These are phyloP conservation scores for Pomacea canaliculata DNA, from an alignment of 2,888 invertebrate species.

Conservation along the genomic window DNA sequence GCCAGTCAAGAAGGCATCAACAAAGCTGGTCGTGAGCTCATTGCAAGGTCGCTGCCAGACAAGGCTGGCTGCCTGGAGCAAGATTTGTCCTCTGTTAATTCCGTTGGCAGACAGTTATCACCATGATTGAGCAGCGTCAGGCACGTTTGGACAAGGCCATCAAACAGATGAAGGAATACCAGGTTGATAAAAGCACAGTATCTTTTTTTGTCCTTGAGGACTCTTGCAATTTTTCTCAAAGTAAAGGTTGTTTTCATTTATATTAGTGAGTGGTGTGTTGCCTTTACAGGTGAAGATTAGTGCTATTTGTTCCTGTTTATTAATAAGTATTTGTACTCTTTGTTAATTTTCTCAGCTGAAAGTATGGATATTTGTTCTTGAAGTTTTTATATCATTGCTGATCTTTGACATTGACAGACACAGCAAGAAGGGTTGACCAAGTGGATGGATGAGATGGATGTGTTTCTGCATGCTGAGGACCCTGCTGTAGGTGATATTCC, in stretches of 20 bases:
- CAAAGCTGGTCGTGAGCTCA: conserved; percentile 64
- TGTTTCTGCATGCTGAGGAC: conserved; percentile 74
- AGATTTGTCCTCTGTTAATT: conserved; percentile 74
- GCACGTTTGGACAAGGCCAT: conserved; percentile 75
- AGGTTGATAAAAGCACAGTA: conserved; percentile 46
- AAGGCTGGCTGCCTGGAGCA: conserved; percentile 56
- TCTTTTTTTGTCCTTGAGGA: too few relatives aligned
- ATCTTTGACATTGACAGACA: conserved; percentile 7
- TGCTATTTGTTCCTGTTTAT: neutral
- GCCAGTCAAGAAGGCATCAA: conserved; percentile 67
- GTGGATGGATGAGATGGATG: conserved; percentile 77
- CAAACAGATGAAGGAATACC: conserved; percentile 63
- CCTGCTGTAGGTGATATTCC: conserved; percentile 76
- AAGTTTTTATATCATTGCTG: neutral
- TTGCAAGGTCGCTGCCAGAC: conserved; percentile 53
- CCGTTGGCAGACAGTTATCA: conserved; percentile 76
- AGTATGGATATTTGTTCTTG: neutral
- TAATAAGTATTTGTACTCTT: neutral
- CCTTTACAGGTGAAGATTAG: neutral
- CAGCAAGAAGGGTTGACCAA: conserved; percentile 72
- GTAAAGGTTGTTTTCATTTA: too few relatives aligned
- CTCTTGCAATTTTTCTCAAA: too few relatives aligned
- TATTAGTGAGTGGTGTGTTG: too few relatives aligned
- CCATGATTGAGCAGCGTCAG: conserved; percentile 76
- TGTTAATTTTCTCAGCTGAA: neutral